Base-by-base conservation (phyloP, 2,797 vertebrate species). In the Percopsis omiscomaycus region DNA sequence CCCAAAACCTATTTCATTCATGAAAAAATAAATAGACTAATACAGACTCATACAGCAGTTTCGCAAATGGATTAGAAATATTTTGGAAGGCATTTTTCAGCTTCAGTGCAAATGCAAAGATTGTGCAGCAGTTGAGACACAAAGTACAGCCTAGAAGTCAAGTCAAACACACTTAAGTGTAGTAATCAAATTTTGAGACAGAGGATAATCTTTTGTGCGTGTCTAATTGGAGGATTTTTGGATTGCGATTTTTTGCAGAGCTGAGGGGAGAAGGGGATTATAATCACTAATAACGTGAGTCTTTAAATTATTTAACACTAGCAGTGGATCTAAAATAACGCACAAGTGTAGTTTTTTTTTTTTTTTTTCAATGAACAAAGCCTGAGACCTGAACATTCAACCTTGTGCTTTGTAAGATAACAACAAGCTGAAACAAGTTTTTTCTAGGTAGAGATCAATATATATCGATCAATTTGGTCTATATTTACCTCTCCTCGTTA, bases 401-500 rank as follows among this genome's bases (percentile, higher is more conserved):
- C n/a, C 14, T 22, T 6, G 48, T 16, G 47, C n/a, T 15, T n/a
- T n/a, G n/a, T 37, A 37, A 37, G 32, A 37, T 37, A 37, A 9
- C 32, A 37, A 37, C 32, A 37, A 37, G 32, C 32, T 9, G 32
- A 37, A 37, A 37, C 5, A 37, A 1, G 5, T 37, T 37, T 37
- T 8, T 37, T 37, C 9, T 5, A 37, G 32, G 32, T 37, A 37
- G 6, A 37, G 32, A 37, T 37, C 32, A 9, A 37, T 37, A 16
- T 13, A 15, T 51, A 3, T n/a, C 16, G 5, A 37, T 9, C 48
- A 10, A 13, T 15, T 30, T 48, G 13, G 12, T 29, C 10, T 6
- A 52, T 12, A 9, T 61, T 83, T 74, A 95, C 96, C 96, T 91
- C 77, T 98, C 96, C 0, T 94, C 94, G 0, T 93, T 94, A 58